Evolutionary conservation across 37 sponge, comb jelly and placozoan genomes (phyloP).

Genomic region (Crambe crambe): DNA sequence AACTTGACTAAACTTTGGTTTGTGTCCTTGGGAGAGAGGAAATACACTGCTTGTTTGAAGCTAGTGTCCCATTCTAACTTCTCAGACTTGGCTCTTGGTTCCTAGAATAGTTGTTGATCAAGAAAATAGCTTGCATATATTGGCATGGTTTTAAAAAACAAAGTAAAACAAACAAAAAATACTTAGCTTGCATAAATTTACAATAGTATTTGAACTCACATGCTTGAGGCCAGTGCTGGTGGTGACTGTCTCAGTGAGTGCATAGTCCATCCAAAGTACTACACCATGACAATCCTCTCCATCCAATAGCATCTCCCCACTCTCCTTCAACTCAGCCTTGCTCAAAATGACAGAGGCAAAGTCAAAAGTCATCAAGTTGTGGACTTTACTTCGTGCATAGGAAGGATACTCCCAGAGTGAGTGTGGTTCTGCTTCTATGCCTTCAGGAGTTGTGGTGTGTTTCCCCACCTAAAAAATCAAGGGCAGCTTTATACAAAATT

Average conservation of each 20-base stretch:
- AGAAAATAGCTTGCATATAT: too few species aligned
- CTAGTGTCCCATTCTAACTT: constrained; percentile 45
- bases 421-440: constrained; percentile 66
- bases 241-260: constrained; percentile 29
- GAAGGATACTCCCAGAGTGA: constrained; percentile 87
- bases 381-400: constrained; percentile 40
- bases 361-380: constrained; percentile 71
- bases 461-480: constrained; percentile 36
- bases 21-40: constrained; percentile 22
- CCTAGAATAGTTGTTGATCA: neutral
- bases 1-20: constrained; percentile 17
- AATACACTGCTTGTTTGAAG: constrained; percentile 69
- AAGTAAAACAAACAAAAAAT: neutral
- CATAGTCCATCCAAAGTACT: constrained; percentile 88
- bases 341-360: constrained; percentile 33
- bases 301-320: constrained; percentile 12
- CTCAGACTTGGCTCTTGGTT: neutral
- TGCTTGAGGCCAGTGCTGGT: constrained; percentile 34
- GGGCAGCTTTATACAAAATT: too few species aligned
- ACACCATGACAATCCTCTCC: constrained; percentile 57
- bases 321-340: neutral
- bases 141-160: too few species aligned
- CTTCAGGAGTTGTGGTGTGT: constrained; percentile 15
- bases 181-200: neutral
- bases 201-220: constrained; percentile 26